Conservation (phyloP, 2,113 vertebrate species). For the Entelurus aequoreus region DNA sequence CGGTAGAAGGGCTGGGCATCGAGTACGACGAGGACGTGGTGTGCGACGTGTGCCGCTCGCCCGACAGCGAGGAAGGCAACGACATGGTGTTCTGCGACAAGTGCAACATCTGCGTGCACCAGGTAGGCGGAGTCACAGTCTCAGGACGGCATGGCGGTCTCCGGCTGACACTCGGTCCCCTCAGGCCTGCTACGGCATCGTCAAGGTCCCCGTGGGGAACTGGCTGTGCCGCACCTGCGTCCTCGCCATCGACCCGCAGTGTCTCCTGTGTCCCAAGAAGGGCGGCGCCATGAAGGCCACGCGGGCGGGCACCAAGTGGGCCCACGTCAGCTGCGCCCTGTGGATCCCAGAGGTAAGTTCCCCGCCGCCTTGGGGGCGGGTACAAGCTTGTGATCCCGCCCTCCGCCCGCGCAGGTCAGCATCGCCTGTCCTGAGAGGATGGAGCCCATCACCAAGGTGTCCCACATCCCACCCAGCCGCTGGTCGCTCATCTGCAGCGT, state of each 20-base stretch:
- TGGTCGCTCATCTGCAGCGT: constrained; percentile 97
- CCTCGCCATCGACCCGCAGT: constrained; percentile 87
- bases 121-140: constrained; percentile 67
- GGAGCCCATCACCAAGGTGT: constrained; percentile 97
- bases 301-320: constrained; percentile 91
- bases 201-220: constrained; percentile 96
- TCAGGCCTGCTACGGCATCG: constrained; percentile 95
- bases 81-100: constrained; percentile 99
- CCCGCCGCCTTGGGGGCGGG: background rate
- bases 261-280: constrained; percentile 90
- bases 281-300: constrained; percentile 98
- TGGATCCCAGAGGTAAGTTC: constrained; percentile 94
- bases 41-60: constrained; percentile 97
- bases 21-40: constrained; percentile 98
- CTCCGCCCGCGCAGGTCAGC: constrained; percentile 83
- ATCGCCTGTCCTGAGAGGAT: constrained; percentile 97
- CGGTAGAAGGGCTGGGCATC: constrained; percentile 93
- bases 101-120: constrained; percentile 98
- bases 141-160: too few species aligned
- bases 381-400: background rate
- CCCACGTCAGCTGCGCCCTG: constrained; percentile 95
- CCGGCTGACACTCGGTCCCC: background rate
- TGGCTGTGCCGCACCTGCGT: constrained; percentile 97
- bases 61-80: constrained; percentile 95
- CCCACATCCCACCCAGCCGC: constrained; percentile 93